phyloP scores from a whole-genome alignment of 2,797 vertebrate genomes.

The Prionace glauca region DNA sequence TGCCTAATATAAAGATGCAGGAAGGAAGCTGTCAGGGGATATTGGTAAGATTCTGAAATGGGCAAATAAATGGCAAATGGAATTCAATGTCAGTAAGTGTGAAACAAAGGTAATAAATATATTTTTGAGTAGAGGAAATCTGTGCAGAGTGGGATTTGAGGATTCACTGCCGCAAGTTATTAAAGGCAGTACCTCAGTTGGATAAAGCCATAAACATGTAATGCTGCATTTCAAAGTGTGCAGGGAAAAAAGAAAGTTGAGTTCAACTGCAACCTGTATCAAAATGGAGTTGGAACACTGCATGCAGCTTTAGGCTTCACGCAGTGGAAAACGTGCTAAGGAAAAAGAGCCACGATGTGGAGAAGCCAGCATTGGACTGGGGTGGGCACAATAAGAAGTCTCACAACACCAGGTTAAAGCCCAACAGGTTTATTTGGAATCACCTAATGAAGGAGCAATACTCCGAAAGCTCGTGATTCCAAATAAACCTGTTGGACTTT shows the following conservation, averaged over 20 bases:
- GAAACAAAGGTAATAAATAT: background rate
- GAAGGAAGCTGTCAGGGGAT: background rate
- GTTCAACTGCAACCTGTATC: too few species aligned
- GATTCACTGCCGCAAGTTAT: background rate
- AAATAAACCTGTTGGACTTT: too few species aligned
- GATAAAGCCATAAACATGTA: background rate
- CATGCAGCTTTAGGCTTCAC: too few species aligned
- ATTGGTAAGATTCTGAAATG: background rate
- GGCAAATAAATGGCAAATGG: background rate
- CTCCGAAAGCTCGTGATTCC: too few species aligned
- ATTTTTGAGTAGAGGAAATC: background rate
- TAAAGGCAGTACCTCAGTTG: background rate
- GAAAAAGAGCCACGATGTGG: background rate
- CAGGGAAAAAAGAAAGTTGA: too few species aligned
- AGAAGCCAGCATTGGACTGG: too few species aligned
- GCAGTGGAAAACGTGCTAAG: background rate
- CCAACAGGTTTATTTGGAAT: too few species aligned
- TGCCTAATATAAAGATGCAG: background rate
- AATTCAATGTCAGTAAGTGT: background rate
- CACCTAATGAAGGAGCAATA: too few species aligned
- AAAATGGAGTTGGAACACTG: too few species aligned
- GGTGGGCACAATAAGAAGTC: too few species aligned
- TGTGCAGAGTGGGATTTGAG: background rate
- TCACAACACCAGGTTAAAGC: too few species aligned
- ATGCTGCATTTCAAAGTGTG: background rate